Conservation (phyloP, 1,140 invertebrate species). For the Drosophila obscura region DNA sequence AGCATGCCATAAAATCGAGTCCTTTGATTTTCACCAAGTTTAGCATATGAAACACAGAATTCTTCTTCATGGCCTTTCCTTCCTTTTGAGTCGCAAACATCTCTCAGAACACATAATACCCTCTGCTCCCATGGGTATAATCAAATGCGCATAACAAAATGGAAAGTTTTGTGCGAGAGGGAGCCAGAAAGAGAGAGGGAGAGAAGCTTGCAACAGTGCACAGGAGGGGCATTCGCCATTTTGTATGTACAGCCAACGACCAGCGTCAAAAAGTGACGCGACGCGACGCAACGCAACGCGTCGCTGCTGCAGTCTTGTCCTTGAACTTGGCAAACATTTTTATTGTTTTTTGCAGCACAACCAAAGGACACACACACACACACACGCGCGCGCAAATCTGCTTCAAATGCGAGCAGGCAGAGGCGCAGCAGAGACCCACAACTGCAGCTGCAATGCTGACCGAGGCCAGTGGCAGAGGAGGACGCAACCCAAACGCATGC, state of each 20-base stretch:
- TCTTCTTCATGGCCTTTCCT: too few species aligned
- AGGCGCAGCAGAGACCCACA: too few species aligned
- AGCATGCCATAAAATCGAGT: too few species aligned
- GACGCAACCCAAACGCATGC: too few species aligned
- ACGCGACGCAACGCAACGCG: slow-evolving; percentile 6
- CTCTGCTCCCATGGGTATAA: slow-evolving; percentile 13
- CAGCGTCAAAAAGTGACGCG: slow-evolving; percentile 60
- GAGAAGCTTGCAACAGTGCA: slow-evolving; percentile 56
- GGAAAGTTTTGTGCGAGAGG: slow-evolving; percentile 1
- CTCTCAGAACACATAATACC: too few species aligned
- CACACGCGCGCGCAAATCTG: slow-evolving; percentile 28
- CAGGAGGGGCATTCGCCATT: background rate
- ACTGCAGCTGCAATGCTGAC: slow-evolving; percentile 26
- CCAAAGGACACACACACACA: slow-evolving; percentile 11
- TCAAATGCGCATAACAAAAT: slow-evolving; percentile 58
- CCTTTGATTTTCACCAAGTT: too few species aligned
- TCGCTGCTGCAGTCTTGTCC: slow-evolving; percentile 62
- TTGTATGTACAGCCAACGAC: slow-evolving; percentile 54
- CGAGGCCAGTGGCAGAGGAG: background rate
- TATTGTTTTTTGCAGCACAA: slow-evolving; percentile 12
- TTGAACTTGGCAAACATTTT: slow-evolving; percentile 69
- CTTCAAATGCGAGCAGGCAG: slow-evolving; percentile 29
- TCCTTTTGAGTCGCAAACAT: too few species aligned
- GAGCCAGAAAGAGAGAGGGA: background rate
- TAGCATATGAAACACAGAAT: too few species aligned